Evolutionary conservation across 2,888 invertebrate species (phyloP).

Genomic region (Hyppa rectilinea): DNA sequence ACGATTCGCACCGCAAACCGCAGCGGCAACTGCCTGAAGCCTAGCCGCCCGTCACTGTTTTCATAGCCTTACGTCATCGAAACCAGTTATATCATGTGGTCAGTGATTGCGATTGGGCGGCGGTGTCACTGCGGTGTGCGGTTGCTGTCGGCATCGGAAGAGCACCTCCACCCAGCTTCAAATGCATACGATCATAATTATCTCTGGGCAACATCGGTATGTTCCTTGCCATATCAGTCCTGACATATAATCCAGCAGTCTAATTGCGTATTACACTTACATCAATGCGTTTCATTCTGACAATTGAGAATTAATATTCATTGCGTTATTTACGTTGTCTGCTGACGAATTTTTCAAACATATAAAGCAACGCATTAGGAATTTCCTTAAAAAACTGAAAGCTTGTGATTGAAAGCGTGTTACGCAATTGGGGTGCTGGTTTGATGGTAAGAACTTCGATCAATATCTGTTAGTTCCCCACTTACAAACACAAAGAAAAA

Average conservation of each 20-base stretch:
- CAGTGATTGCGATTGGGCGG: not conserved
- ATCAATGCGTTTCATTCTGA: not conserved
- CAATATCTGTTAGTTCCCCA: not conserved
- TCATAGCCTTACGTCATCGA: not conserved
- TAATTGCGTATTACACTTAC: not conserved
- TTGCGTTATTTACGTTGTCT: not conserved
- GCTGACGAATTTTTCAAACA: not conserved
- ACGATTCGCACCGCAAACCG: not conserved
- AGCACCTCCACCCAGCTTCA: slow-evolving; percentile 6
- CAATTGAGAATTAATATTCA: too few species aligned
- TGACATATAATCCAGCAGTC: not conserved
- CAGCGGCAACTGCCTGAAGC: not conserved
- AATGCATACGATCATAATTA: not conserved
- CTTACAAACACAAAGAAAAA: too few species aligned
- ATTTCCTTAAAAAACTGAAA: not conserved
- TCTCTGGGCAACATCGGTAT: not conserved
- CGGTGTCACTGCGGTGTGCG: not conserved
- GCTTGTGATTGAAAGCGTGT: not conserved
- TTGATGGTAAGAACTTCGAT: not conserved
- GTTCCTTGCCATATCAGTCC: not conserved
- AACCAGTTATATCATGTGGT: not conserved
- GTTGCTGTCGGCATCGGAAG: not conserved
- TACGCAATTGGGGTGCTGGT: not conserved
- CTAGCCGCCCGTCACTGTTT: not conserved
- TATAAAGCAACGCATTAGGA: not conserved